Evolutionary conservation across 2,888 invertebrate species (phyloP).

Genomic region (Synergus umbraculus): DNA sequence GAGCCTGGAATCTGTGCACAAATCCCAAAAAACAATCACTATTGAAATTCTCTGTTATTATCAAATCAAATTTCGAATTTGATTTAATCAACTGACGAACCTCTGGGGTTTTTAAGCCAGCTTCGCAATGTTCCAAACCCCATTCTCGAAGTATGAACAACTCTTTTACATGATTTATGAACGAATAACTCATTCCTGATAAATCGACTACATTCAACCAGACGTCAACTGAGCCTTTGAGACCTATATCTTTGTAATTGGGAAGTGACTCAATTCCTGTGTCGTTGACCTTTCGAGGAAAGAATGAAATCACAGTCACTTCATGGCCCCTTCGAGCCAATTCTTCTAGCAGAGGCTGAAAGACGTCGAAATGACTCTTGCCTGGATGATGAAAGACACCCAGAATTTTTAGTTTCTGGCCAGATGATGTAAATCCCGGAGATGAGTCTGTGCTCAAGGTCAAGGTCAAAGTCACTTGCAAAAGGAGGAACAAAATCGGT

Average conservation of each 20-base stretch:
- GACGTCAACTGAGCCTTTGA: slow-evolving; percentile 41
- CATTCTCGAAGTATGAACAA: slow-evolving; percentile 36
- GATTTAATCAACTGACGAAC: slow-evolving; percentile 63
- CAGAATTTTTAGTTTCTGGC: slow-evolving; percentile 78
- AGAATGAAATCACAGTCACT: slow-evolving; percentile 84
- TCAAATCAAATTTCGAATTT: slow-evolving; percentile 81
- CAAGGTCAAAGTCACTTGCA: neutral
- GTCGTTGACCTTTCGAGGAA: slow-evolving; percentile 72
- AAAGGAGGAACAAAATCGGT: neutral
- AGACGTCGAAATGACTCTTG: slow-evolving; percentile 85
- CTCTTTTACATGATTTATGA: slow-evolving; percentile 10
- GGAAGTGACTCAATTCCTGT: slow-evolving; percentile 71
- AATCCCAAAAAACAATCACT: slow-evolving; percentile 85
- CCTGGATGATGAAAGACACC: slow-evolving; percentile 84
- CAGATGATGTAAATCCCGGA: neutral
- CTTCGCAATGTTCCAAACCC: slow-evolving; percentile 69
- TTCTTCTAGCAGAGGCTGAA: slow-evolving; percentile 80
- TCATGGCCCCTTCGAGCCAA: slow-evolving; percentile 83
- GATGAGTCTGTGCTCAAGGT: neutral
- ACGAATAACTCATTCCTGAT: neutral
- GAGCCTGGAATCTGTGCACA: slow-evolving; percentile 81
- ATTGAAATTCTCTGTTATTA: slow-evolving; percentile 85
- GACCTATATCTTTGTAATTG: slow-evolving; percentile 82
- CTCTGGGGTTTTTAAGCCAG: slow-evolving; percentile 72
- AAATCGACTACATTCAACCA: slow-evolving; percentile 48